These are phyloP conservation scores for Heliconius hewitsoni DNA, from an alignment of 1,140 invertebrate species.

Conservation along the genomic window DNA sequence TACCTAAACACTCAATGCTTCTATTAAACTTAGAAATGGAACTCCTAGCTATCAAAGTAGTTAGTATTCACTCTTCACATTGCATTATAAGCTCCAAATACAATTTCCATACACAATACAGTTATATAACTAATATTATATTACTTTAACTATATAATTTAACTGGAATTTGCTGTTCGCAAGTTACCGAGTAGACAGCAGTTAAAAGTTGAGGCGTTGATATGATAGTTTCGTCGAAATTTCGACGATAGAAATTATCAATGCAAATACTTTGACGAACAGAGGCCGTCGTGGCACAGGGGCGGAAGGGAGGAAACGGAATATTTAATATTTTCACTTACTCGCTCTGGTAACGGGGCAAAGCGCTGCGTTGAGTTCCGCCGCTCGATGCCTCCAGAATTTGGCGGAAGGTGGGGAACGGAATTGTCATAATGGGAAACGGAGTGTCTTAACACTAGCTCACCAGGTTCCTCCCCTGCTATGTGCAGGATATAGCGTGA, in stretches of 20 bases:
- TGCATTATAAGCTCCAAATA: neutral
- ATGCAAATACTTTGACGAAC: neutral
- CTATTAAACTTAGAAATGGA: neutral
- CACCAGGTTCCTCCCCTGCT: too few species aligned
- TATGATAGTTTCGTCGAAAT: conserved; percentile 25
- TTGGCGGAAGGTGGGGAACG: too few species aligned
- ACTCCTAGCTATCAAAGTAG: conserved; percentile 5
- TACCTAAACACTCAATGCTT: neutral
- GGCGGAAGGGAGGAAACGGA: too few species aligned
- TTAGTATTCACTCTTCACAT: neutral
- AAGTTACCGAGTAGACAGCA: conserved; percentile 18
- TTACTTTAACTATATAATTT: conserved; percentile 9
- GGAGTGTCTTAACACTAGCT: too few species aligned
- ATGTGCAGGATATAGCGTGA: too few species aligned
- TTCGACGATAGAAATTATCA: conserved; percentile 24
- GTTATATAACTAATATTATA: neutral
- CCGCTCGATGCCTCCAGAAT: too few species aligned
- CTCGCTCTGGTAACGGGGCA: too few species aligned
- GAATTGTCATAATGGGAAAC: too few species aligned
- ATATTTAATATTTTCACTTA: too few species aligned
- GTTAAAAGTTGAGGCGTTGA: conserved; percentile 23
- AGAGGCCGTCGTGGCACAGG: too few species aligned
- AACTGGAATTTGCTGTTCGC: conserved; percentile 1
- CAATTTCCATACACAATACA: neutral
- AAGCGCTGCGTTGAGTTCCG: too few species aligned